phyloP scores from a whole-genome alignment of 2,888 invertebrate genomes.

The Melolontha melolontha region DNA sequence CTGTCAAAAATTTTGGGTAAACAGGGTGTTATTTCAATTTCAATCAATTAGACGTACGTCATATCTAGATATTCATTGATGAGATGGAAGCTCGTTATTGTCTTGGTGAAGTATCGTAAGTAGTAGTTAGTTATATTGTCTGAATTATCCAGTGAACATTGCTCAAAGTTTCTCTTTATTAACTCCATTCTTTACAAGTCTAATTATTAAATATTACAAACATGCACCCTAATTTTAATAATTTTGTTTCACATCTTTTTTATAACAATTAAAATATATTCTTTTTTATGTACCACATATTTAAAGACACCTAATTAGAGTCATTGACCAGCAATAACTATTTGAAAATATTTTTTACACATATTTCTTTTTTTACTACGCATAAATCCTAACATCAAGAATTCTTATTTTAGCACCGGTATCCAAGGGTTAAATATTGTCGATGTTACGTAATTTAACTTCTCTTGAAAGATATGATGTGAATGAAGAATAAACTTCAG shows the following conservation, averaged over 20 bases:
- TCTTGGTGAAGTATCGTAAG: background rate
- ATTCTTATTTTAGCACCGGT: conserved; percentile 28
- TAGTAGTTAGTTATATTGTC: background rate
- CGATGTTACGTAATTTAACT: conserved; percentile 19
- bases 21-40: too few species aligned
- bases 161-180: too few species aligned
- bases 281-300: too few species aligned
- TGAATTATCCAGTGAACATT: background rate
- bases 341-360: conserved; percentile 5
- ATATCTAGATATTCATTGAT: too few species aligned
- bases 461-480: background rate
- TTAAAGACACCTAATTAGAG: background rate
- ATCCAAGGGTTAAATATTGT: conserved; percentile 30
- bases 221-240: too few species aligned
- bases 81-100: background rate
- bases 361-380: conserved; percentile 17
- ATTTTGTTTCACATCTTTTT: too few species aligned
- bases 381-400: conserved; percentile 4
- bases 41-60: too few species aligned
- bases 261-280: too few species aligned
- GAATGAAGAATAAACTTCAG: conserved; percentile 1
- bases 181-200: too few species aligned
- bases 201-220: too few species aligned
- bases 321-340: conserved; percentile 14
- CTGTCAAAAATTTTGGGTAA: too few species aligned